These are phyloP conservation scores for Crocodylus rhombifer DNA, from an alignment of 2,797 vertebrate genomes.

Conservation along the genomic window DNA sequence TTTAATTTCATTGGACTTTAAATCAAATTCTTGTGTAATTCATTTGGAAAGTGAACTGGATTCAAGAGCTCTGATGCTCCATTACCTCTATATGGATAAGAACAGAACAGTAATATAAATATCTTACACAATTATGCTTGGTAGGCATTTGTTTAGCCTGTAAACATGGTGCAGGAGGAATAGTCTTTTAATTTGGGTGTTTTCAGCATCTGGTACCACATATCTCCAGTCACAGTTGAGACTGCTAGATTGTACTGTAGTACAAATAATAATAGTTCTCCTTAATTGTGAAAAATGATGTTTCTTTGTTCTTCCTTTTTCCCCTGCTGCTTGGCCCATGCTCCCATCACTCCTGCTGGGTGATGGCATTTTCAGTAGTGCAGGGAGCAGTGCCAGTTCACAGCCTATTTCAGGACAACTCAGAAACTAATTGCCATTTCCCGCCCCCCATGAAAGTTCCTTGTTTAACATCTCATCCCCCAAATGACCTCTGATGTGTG, in stretches of 20 bases:
- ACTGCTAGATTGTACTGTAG: not conserved
- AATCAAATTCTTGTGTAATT: not conserved
- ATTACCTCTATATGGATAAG: not conserved
- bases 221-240: not conserved
- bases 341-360: not conserved
- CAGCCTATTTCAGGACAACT: not conserved
- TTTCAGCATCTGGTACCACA: not conserved
- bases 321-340: not conserved
- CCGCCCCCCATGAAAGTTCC: not conserved
- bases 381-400: not conserved
- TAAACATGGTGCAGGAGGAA: not conserved
- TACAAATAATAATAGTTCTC: not conserved
- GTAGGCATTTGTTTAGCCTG: not conserved
- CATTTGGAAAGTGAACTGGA: not conserved
- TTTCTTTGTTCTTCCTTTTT: not conserved
- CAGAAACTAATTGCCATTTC: not conserved
- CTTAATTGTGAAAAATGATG: not conserved
- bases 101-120: not conserved
- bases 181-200: not conserved
- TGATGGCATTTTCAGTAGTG: not conserved
- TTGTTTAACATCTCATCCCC: not conserved
- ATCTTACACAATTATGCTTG: not conserved
- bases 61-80: rapidly evolving
- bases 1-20: not conserved
- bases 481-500: not conserved